phyloP scores from a whole-genome alignment of 2,888 invertebrate genomes.

The Anarsia innoxiella region DNA sequence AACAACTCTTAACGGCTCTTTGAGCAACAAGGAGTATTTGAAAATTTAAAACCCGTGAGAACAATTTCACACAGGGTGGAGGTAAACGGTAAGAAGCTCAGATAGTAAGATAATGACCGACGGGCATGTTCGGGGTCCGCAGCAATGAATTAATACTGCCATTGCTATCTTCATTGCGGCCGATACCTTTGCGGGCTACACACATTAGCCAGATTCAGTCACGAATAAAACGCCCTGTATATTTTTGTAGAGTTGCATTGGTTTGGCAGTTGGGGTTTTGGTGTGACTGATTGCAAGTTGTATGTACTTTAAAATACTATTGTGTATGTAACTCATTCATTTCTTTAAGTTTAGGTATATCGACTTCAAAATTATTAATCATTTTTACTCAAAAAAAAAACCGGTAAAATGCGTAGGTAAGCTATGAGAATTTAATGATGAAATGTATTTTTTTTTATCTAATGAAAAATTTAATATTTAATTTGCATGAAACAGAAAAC shows the following conservation, averaged over 20 bases:
- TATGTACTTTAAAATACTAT: too few species aligned
- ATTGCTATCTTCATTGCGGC: slow-evolving; percentile 61
- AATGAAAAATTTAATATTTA: too few species aligned
- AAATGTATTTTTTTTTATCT: too few species aligned
- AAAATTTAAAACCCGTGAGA: slow-evolving; percentile 32
- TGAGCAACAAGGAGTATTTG: background rate
- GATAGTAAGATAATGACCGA: slow-evolving; percentile 40
- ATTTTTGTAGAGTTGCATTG: slow-evolving; percentile 12
- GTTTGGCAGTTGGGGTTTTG: slow-evolving; percentile 8
- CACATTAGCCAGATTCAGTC: slow-evolving; percentile 51
- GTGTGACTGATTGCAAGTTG: too few species aligned
- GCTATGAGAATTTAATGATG: too few species aligned
- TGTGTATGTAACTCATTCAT: too few species aligned
- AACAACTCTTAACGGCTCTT: background rate
- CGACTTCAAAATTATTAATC: too few species aligned
- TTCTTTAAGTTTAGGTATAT: too few species aligned
- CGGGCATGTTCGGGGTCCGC: slow-evolving; percentile 30
- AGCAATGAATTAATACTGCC: slow-evolving; percentile 67
- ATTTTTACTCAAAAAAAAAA: too few species aligned
- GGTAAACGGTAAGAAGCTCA: slow-evolving; percentile 32
- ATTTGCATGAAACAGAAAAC: too few species aligned
- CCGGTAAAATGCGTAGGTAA: too few species aligned
- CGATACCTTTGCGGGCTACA: slow-evolving; percentile 43
- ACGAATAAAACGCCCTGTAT: slow-evolving; percentile 36
- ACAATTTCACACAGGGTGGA: slow-evolving; percentile 32